These are phyloP conservation scores for Lophius americanus DNA, from an alignment of 2,797 vertebrate species.

Conservation along the genomic window DNA sequence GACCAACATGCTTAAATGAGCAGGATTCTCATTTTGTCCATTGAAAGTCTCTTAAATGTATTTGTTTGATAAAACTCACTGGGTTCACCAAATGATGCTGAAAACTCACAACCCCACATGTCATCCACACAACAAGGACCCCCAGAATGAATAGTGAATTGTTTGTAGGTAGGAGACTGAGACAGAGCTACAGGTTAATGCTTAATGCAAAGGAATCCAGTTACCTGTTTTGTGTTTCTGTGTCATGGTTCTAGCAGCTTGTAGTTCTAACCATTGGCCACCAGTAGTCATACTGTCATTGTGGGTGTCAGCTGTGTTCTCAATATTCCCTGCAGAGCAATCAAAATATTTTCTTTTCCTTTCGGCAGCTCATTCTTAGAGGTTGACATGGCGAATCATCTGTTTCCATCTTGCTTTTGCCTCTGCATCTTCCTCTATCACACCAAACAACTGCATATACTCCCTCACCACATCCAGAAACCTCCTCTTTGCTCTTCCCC, in stretches of 20 bases:
- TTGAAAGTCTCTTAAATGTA: too few relatives aligned
- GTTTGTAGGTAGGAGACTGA: neutral
- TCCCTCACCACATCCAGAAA: too few relatives aligned
- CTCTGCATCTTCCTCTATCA: too few relatives aligned
- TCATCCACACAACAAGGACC: neutral
- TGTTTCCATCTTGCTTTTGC: too few relatives aligned
- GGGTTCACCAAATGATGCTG: too few relatives aligned
- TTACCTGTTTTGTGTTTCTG: neutral
- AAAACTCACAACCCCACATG: neutral
- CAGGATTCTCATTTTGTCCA: neutral
- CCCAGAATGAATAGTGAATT: conserved; percentile 30
- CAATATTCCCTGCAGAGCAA: neutral
- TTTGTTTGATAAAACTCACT: too few relatives aligned
- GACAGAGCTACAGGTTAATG: conserved; percentile 1
- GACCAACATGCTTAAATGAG: neutral
- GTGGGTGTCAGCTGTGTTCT: neutral
- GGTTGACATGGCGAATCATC: too few relatives aligned
- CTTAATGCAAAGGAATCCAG: neutral
- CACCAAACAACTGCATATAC: too few relatives aligned
- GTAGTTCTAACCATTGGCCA: conserved; percentile 30
- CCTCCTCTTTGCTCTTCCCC: too few relatives aligned
- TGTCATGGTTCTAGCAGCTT: neutral
- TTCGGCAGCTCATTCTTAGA: too few relatives aligned
- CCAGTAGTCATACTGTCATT: conserved; percentile 44
- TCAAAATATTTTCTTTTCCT: neutral